Base-by-base conservation (phyloP, 2,113 vertebrate species). In the Burhinus bistriatus region DNA sequence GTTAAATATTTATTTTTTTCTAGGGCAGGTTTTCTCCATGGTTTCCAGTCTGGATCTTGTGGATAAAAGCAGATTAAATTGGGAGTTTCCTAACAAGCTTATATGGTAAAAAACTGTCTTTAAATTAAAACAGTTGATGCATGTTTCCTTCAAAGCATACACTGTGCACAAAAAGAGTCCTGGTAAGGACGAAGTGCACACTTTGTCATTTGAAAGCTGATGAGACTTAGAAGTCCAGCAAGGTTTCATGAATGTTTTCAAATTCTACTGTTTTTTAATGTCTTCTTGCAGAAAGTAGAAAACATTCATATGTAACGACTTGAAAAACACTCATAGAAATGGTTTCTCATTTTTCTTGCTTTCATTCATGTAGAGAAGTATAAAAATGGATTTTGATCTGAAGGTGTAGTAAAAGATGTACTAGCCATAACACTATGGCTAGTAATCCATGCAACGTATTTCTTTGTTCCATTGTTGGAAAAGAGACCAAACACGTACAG, bases 81-180 rank as follows among this genome's bases (percentile, higher is more conserved):
- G 82, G 70, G 61, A 84, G n/a, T 42, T 93, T 89, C 44, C 66
- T 83, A 83, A 27, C 55, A 91, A 93, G 83, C 11, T 93, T 95
- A 59, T 89, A 11, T 94, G 87, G 86, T 96, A 91, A 93, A 97
- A 95, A 89, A 73, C 32, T 8, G 4, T 75, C 54, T 91, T 72
- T 19, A 83, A 77, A 45, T 70, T 44, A 34, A 89, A 79, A 36
- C 11, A 47, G 13, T 82, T 91, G 45, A 32, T 65, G 42, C 9
- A 11, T 52, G 22, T 87, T 93, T 45, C 23, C 32, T 75, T 92
- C 54, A 45, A 75, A 83, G 59, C 15, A 34, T 38, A 58, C 27
- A 18, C 10, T 47, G 49, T 72, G 23, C 54, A 20, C 45, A 34
- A 47, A 59, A 42, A 22, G 61, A 22, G 23, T 75, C 49, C 38